Base-by-base conservation (phyloP, 92 coral and sea anemone genomes). In the Phymanthus crucifer region DNA sequence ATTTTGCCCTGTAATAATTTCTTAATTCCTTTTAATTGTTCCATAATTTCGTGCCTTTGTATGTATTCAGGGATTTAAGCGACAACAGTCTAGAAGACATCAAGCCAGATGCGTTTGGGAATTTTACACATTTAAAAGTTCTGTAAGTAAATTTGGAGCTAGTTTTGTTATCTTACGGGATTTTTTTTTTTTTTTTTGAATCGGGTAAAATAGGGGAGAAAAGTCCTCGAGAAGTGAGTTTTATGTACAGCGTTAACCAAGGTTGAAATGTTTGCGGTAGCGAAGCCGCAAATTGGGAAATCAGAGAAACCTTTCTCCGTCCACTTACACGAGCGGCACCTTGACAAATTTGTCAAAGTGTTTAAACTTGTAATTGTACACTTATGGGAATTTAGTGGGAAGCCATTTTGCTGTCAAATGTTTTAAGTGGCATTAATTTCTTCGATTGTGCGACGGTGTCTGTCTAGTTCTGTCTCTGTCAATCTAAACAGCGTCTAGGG, bases 61-160 rank as follows among this genome's bases (percentile, higher is more conserved):
- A 2, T 40, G 16, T 71, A 38, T 71, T 43, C 43, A 43, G 52
- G 4, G 57, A 84, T 84, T 65, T 92, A 38, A 75, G 90, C 40
- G 18, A 78, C 45, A 92, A 92, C 70, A 52, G 57, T 14, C 83
- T 92, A 16, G 47, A 74, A 38, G 11, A 40, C 34, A 61, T 92
- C 13, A 77, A 90, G n/a, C 80, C 31, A 16, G 67, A 57, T n/a
- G 23, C 73, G 36, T 85, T 89, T 16, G 54, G 71, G 3, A 80
- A 72, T 45, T 71, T 81, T 66, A 32, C 89, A 70, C 58, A 57
- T 34, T 82, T 89, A n/a, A 27, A 29, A 19, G 19, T 43, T 27
- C 89, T 89, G 92, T 89, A 85, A 89, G 92, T 89, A 85, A 6
- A 29, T 32, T 16, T 61, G 14, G 4, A 61, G 10, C 3, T 24